Conservation (phyloP, 2,797 vertebrate genomes). For the Melanotaenia pygmaea region DNA sequence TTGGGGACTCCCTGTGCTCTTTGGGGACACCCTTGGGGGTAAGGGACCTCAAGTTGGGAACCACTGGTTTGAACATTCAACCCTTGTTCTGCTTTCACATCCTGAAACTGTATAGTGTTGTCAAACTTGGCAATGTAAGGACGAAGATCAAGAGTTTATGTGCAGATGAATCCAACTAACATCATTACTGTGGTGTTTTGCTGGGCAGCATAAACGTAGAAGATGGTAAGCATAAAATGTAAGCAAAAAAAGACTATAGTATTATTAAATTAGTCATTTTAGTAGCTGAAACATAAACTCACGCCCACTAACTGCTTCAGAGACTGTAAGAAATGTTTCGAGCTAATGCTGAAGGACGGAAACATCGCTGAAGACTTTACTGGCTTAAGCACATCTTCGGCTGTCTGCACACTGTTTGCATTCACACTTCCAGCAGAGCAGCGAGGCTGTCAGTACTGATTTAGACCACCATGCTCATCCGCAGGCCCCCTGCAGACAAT, state of each 20-base stretch:
- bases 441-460: slow-evolving; percentile 65
- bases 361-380: slow-evolving; percentile 15
- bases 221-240: background rate
- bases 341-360: slow-evolving; percentile 31
- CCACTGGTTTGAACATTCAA: background rate
- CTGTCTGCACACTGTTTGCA: slow-evolving; percentile 24
- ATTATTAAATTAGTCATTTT: slow-evolving; percentile 29
- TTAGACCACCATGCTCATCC: slow-evolving; percentile 59
- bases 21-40: background rate
- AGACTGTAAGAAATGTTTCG: slow-evolving; percentile 6
- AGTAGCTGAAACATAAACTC: slow-evolving; percentile 1
- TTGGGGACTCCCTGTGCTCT: background rate
- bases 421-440: slow-evolving; percentile 56
- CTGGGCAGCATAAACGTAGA: no score
- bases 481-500: slow-evolving; percentile 56
- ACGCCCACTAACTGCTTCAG: background rate
- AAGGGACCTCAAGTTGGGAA: background rate
- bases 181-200: slow-evolving; percentile 6
- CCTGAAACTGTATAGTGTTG: background rate
- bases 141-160: background rate
- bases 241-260: slow-evolving; percentile 6
- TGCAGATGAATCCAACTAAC: background rate
- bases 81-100: background rate
- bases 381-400: slow-evolving; percentile 37
- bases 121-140: background rate